Base-by-base conservation (phyloP, 2,797 vertebrate species). In the Avahi laniger region DNA sequence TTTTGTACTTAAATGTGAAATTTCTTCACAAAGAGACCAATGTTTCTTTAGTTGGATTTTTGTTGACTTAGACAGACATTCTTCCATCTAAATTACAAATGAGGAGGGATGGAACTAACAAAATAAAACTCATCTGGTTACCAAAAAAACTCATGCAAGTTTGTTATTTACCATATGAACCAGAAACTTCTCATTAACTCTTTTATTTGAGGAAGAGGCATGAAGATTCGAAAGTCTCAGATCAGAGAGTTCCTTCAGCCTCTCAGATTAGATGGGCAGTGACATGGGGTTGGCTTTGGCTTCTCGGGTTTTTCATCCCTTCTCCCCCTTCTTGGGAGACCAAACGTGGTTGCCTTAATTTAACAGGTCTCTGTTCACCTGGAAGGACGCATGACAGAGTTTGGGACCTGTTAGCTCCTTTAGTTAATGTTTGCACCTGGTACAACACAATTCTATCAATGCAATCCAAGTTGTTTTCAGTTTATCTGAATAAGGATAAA, bases 21-120 rank as follows among this genome's bases (percentile, higher is more conserved):
- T 78, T 89, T 93, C 59, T 92, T 76, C 20, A 52, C 22, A 76
- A 80, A 78, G 63, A 84, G 41, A 33, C 4, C 33, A 80, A 43
- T 11, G 7, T 78, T 93, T 96, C 89, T 83, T 73, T 28, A 76
- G 79, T 22, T 89, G 80, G 46, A 50, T 67, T 96, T 94, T 93
- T 61, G 84, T 3, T 35, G 76, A 89, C 35, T 50, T 73, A 67
- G 87, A 63, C 2, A 33, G 57, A 78, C 50, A 59, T 73, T 90
- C 72, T 91, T 65, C 26, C 14, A 35, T 81, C 57, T 92, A 59
- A 90, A 76, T 96, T 72, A 85, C 33, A 92, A 84, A 93, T 2
- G 46, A 54, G 35, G 18, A 93, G 59, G 65, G 33, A 52, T 57
- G 8, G 41, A 95, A 41, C 78, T 72, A 79, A 82, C n/a, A 83